Conservation (phyloP, 2,113 vertebrate genomes). For the Gopherus flavomarginatus region DNA sequence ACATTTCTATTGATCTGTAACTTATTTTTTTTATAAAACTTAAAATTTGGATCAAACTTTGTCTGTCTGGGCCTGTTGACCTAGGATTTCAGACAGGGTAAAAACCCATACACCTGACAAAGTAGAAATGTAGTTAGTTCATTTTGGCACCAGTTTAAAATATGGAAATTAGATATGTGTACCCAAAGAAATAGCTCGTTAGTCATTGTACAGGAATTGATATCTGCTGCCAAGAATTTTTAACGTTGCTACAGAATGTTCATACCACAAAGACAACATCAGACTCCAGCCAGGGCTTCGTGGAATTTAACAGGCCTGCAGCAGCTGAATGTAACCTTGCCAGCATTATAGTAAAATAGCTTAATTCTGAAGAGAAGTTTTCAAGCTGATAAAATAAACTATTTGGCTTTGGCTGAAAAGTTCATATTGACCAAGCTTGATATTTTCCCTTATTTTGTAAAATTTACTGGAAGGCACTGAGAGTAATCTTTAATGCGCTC, state of each 20-base stretch:
- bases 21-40: neutral
- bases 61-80: neutral
- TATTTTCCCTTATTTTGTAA: constrained; percentile 39
- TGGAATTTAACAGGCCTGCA: constrained; percentile 11
- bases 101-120: neutral
- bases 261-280: neutral
- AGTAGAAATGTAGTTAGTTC: constrained; percentile 3
- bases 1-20: neutral
- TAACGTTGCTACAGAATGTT: constrained; percentile 21
- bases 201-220: neutral
- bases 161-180: neutral
- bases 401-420: neutral
- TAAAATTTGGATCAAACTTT: neutral
- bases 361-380: neutral
- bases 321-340: neutral
- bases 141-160: neutral
- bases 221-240: constrained; percentile 15
- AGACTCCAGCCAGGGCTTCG: neutral
- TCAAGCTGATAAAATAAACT: neutral
- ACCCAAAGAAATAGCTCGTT: constrained; percentile 4
- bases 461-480: constrained; percentile 39
- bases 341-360: constrained; percentile 15
- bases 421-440: constrained; percentile 24
- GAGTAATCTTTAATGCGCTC: constrained; percentile 57
- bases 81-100: neutral